A percentile compares a stretch with the other conserved stretches of the same genome.
Conservation (phyloP, 2,888 invertebrate species). For the Perizoma affinitatum region DNA sequence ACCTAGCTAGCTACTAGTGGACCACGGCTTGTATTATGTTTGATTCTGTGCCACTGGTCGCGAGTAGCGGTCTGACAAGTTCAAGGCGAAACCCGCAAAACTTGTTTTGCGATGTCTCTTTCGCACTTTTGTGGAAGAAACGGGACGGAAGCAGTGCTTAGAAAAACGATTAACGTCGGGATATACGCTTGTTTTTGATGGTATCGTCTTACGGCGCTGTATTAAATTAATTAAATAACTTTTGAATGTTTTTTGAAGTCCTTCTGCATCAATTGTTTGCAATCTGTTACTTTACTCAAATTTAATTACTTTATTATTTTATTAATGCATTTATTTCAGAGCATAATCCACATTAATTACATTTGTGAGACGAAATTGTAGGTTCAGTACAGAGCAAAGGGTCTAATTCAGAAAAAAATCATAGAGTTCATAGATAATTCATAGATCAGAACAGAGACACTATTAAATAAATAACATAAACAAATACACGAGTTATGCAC, state of each 20-base stretch:
- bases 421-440: too few relatives aligned
- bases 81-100: slow-evolving; percentile 58
- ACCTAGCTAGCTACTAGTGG: slow-evolving; percentile 4
- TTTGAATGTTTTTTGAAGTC: background rate
- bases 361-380: too few relatives aligned
- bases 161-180: slow-evolving; percentile 33
- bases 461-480: slow-evolving; percentile 6
- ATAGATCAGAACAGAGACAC: background rate
- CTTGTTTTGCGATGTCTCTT: slow-evolving; percentile 47
- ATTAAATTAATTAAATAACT: slow-evolving; percentile 23
- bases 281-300: too few relatives aligned
- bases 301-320: too few relatives aligned
- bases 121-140: slow-evolving; percentile 37
- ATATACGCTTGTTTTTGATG: slow-evolving; percentile 24
- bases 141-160: slow-evolving; percentile 40
- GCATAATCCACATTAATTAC: too few relatives aligned
- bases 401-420: background rate
- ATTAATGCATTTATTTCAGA: too few relatives aligned
- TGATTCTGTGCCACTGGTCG: slow-evolving; percentile 29
- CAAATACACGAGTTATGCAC: slow-evolving; percentile 9
- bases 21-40: slow-evolving; percentile 1
- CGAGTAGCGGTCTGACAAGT: slow-evolving; percentile 56
- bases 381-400: too few relatives aligned
- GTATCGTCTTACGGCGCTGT: slow-evolving; percentile 23
- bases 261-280: too few relatives aligned